Evolutionary conservation across 1,140 invertebrate genomes (phyloP), one percentile per base, ranked within the genome.

Genomic region (Rhopalosiphum padi): DNA sequence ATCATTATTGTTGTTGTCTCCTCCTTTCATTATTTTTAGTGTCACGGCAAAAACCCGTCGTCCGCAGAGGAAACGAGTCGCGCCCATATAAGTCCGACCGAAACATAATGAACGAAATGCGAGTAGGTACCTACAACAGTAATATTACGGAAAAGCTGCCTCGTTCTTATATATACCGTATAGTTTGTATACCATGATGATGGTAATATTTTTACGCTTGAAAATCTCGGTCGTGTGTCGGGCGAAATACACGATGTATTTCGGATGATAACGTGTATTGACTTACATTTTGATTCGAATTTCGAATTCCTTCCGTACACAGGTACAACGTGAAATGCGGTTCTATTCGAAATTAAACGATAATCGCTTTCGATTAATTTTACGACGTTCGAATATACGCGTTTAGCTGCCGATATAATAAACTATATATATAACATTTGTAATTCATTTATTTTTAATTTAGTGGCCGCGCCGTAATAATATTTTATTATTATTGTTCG

Each of bases 371-470:
- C 87, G 87, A 89, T 89, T 89, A 53, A 46, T 91, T 91, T 82
- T 91, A 82, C 18, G 68, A 91, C 68, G 89, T 77, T 91, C 23
- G 30, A 82, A 37, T 48, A 41, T 41, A 15, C 23, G 41, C 46
- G 46, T 53, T 35, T 90, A 90, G 25, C 21, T 7, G 89, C 60
- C 41, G 25, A 35, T 51, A 82, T 77, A 53, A 30, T 68, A 51
- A 30, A 55, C 46, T 37, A 5, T 87, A 37, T 87, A 37, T 37
- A 35, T 41, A 85, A 85, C 83, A 41, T 89, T 89, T 53, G 48
- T 89, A 89, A 53, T 53, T 35, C 46, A 35, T 89, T 89, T 53
- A 89, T 89, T 82, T 60, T 91, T 77, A 91, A 77, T 91, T 91
- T 91, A 91, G 55, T n/a, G 90, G 90, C 60, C 55, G 41, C 11